Evolutionary conservation across 2,797 vertebrate genomes (phyloP), one percentile per base, ranked within the genome.

Genomic region (Eidolon dupreanum): DNA sequence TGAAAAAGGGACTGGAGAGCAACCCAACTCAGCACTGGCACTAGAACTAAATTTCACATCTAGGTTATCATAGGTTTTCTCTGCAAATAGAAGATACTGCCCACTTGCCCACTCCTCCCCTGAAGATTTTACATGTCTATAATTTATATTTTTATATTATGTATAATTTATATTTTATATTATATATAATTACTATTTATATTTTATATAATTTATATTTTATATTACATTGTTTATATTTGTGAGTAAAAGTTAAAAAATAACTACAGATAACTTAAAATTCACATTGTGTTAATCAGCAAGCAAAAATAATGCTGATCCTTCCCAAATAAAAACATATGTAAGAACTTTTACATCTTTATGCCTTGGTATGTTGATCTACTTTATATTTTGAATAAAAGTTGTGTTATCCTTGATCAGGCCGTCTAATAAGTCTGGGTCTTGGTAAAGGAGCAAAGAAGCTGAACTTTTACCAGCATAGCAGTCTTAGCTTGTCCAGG

Each of bases 361-460:
- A 36, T n/a, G 12, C 22, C 19, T 51, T 71, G 5, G 10, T 78
- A 28, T 86, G 95, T 93, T 53, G 46, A 95, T 41, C 13, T 24
- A 61, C 13, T 95, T 82, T 59, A 3, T 88, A 74, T 55, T 90
- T 92, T 95, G 19, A 70, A n/a, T 88, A 78, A 63, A 78, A 93
- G 12, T 28, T 78, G 11, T 26, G 3, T n/a, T 65, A 28, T n/a
- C 11, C 49, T 49, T 49, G 49, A 49, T 49, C 49, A 49, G 49
- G 49, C 46, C 46, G 7, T 49, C 15, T 49, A 49, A 16, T 49
- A 49, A 16, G 15, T 49, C 15, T 49, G 49, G 4, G 15, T 49
- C 49, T 49, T 49, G 49, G 4, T 49, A 49, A 49, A 49, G 49
- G 49, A 49, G 49, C 49, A 49, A 15, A 49, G 49, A 49, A 49